Conservation (phyloP, 1,140 invertebrate species). For the Pygmarrhopalites habei region DNA sequence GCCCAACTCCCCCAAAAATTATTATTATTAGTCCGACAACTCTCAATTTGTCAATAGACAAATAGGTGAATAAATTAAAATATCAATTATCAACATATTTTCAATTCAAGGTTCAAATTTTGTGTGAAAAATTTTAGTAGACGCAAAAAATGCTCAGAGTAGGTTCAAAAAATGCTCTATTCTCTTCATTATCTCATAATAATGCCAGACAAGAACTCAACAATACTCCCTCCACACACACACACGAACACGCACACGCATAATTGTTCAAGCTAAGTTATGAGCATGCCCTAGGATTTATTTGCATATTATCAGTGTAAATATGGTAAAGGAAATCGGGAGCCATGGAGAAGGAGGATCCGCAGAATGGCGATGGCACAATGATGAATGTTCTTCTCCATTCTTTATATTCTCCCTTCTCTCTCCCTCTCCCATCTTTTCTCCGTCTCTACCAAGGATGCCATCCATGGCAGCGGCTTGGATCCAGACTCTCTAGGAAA, state of each 20-base stretch:
- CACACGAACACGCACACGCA: not conserved
- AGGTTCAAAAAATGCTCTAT: no score
- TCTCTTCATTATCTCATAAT: no score
- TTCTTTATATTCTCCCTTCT: not conserved
- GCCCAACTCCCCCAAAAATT: no score
- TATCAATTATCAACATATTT: no score
- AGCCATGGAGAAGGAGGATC: slow-evolving; percentile 23
- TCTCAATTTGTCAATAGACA: no score
- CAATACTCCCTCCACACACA: not conserved
- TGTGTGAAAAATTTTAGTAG: no score
- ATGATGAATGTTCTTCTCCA: slow-evolving; percentile 27
- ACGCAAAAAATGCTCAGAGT: no score
- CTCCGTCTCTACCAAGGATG: not conserved
- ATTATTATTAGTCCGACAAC: no score
- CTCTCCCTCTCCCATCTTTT: not conserved
- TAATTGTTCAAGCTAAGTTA: not conserved
- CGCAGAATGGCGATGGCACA: slow-evolving; percentile 19
- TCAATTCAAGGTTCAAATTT: no score
- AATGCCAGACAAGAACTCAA: no score
- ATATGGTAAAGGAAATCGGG: slow-evolving; percentile 19
- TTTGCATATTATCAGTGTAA: slow-evolving; percentile 1
- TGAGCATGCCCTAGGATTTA: not conserved
- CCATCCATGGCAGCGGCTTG: not conserved
- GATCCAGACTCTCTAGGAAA: slow-evolving; percentile 1
- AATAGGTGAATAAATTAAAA: no score